These are phyloP conservation scores for Aphyosemion australe DNA, from an alignment of 2,113 vertebrate genomes.

Conservation along the genomic window DNA sequence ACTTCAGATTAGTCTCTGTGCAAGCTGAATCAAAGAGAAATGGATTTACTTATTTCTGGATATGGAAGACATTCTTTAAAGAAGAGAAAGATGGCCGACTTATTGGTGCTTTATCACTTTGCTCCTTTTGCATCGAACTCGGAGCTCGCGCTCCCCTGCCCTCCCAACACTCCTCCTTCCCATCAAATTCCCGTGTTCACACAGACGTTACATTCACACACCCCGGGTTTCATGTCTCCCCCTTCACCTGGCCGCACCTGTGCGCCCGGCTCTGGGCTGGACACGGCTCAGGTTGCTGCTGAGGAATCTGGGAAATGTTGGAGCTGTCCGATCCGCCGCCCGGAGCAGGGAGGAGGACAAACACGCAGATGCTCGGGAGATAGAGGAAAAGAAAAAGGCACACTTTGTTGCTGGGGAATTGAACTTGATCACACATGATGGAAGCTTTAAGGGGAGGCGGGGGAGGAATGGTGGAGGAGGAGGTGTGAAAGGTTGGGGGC, in stretches of 20 bases:
- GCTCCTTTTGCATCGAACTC: background rate
- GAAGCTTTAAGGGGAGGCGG: background rate
- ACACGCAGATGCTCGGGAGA: slow-evolving; percentile 34
- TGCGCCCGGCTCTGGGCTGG: slow-evolving; percentile 57
- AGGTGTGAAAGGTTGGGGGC: slow-evolving; percentile 45
- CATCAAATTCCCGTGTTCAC: slow-evolving; percentile 44
- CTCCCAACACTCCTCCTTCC: slow-evolving; percentile 6
- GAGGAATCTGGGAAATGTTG: slow-evolving; percentile 79
- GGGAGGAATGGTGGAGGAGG: slow-evolving; percentile 9
- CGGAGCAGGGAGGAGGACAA: slow-evolving; percentile 43
- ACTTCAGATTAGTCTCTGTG: too few species aligned
- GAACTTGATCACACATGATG: background rate
- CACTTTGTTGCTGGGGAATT: background rate
- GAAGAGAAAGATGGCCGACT: too few species aligned
- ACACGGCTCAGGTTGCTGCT: slow-evolving; percentile 72
- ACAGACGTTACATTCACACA: slow-evolving; percentile 26
- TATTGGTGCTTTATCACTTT: slow-evolving; percentile 25
- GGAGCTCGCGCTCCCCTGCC: background rate
- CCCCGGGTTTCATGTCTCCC: slow-evolving; percentile 30
- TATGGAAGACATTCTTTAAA: too few species aligned
- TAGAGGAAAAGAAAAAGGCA: background rate
- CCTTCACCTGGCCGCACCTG: slow-evolving; percentile 69
- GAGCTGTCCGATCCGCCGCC: slow-evolving; percentile 44
- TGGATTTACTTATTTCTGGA: too few species aligned
- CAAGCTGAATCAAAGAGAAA: too few species aligned